phyloP scores from a whole-genome alignment of 2,113 vertebrate species.

The Thalassoma bifasciatum region DNA sequence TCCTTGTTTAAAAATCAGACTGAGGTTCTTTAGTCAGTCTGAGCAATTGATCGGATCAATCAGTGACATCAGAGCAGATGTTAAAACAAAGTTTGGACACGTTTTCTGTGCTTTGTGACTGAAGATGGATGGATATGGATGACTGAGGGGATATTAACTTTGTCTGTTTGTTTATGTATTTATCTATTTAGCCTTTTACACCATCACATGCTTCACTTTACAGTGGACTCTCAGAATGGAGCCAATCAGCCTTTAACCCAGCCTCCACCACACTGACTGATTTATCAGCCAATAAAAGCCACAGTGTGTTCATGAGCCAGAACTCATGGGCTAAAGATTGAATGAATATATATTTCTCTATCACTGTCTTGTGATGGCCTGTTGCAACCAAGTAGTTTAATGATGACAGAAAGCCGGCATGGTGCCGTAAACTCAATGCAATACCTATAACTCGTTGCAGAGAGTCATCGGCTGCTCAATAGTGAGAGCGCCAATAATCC shows the following conservation, averaged over 20 bases:
- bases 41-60: not conserved
- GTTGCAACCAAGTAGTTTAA: conserved; percentile 45
- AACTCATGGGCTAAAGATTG: conserved; percentile 54
- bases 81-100: not conserved
- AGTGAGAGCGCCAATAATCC: conserved; percentile 39
- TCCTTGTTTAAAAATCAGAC: too few relatives aligned
- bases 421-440: conserved; percentile 47
- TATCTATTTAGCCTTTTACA: not conserved
- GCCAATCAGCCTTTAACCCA: conserved; percentile 58
- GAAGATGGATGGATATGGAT: not conserved
- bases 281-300: conserved; percentile 68
- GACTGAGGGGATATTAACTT: not conserved
- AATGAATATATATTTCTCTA: conserved; percentile 66
- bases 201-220: conserved; percentile 29
- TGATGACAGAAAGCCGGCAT: conserved; percentile 54
- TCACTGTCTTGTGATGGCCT: conserved; percentile 52
- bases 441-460: conserved; percentile 42
- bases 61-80: not conserved
- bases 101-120: not conserved
- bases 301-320: conserved; percentile 29
- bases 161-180: too few relatives aligned
- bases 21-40: too few relatives aligned
- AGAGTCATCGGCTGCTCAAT: conserved; percentile 60
- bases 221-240: conserved; percentile 23
- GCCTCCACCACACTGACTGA: conserved; percentile 30